Base-by-base conservation (phyloP, 2,113 vertebrate genomes). In the Chloebia gouldiae region DNA sequence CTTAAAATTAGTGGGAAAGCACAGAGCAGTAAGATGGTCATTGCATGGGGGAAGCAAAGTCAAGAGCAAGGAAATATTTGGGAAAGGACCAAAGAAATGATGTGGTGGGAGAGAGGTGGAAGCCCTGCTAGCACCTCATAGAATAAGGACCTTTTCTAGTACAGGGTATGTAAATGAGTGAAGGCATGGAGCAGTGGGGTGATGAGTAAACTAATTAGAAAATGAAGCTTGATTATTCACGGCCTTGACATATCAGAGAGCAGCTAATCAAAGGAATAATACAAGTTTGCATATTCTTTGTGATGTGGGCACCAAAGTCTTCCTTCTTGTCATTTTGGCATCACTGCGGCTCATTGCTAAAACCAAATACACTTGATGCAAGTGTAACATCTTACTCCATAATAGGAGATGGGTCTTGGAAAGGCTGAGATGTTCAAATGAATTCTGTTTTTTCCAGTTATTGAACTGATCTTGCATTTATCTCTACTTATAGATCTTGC, bases 151-250 rank as follows among this genome's bases (percentile, higher is more conserved):
- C 39, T 91, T 59, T 49, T 39, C 54, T 59, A 50, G 71, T n/a
- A 51, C 77, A 88, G 51, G 21, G 15, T 81, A 91, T 95, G 94
- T 78, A 95, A 95, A 94, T 96, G 22, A 86, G 71, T 10, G n/a
- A 91, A 80, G 35, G 71, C 85, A 87, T 28, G 64, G 87, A 95
- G 45, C 81, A 93, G 84, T 60, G 2, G 89, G 84, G 87, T 88
- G 90, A 95, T 88, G 92, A 96, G 68, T 93, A 94, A 95, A 88
- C 70, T 91, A 95, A 97, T 95, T 94, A 91, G 92, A 93, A 97
- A 97, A 93, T 95, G 83, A 95, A 53, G 72, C 83, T 93, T 93
- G 94, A 96, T 97, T 96, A 96, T 96, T 97, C 93, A 90, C 83
- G 79, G 91, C 73, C 81, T 90, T 94, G 87, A 88, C 56, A 86